Evolutionary conservation across 2,113 vertebrate species (phyloP).

Genomic region (Notarius lentiginosus): DNA sequence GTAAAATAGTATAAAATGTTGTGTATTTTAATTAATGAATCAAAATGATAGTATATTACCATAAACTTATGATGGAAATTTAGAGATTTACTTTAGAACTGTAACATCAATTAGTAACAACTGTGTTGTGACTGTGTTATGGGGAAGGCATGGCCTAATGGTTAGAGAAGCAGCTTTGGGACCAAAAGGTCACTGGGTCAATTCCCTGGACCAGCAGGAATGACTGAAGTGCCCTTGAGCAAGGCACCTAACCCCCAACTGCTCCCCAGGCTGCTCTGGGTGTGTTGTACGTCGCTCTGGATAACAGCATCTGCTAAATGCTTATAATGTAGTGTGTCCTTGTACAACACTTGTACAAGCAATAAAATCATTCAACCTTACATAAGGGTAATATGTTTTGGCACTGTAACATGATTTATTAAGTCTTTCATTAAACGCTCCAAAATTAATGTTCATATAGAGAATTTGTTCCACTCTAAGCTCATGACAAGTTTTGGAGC

Average conservation of each 20-base stretch:
- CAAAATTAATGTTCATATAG: conserved; percentile 59
- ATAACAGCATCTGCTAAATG: too few relatives aligned
- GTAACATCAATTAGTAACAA: conserved; percentile 39
- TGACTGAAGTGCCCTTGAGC: too few relatives aligned
- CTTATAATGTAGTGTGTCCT: conserved; percentile 16
- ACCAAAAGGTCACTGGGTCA: too few relatives aligned
- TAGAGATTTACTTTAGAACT: not conserved
- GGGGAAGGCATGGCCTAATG: too few relatives aligned
- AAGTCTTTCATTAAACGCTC: conserved; percentile 39
- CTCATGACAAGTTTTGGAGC: conserved; percentile 43
- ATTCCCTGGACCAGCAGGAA: too few relatives aligned
- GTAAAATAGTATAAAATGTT: not conserved
- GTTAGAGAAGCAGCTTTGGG: too few relatives aligned
- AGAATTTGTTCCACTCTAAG: conserved; percentile 47
- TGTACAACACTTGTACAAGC: conserved; percentile 11
- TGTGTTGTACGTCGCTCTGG: too few relatives aligned
- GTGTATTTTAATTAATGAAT: not conserved
- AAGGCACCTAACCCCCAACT: too few relatives aligned
- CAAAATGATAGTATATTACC: conserved; percentile 5
- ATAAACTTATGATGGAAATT: not conserved
- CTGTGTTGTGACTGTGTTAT: too few relatives aligned
- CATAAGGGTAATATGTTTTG: conserved; percentile 48
- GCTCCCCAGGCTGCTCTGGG: too few relatives aligned
- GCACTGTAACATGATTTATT: conserved; percentile 37
- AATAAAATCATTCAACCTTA: conserved; percentile 46